Percentiles rank a stretch among this genome's conserved stretches.
These are phyloP conservation scores for Drosophila acutilabella DNA, from an alignment of 2,888 invertebrate species.

Conservation along the genomic window DNA sequence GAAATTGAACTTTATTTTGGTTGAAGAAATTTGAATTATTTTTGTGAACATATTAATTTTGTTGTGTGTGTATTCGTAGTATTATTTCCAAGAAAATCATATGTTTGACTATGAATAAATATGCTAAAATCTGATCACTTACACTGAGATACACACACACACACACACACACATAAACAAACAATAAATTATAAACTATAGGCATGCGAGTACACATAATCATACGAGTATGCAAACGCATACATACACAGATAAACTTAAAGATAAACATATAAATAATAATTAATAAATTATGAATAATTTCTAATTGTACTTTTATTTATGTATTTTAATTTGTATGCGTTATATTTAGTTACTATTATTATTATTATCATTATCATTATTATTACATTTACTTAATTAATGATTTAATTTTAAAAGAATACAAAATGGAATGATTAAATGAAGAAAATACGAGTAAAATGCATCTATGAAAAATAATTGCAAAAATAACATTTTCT, in stretches of 20 bases:
- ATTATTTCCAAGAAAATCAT: slow-evolving; percentile 76
- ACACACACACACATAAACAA: slow-evolving; percentile 29
- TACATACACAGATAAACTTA: slow-evolving; percentile 47
- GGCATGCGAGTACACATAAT: slow-evolving; percentile 44
- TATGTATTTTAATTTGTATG: slow-evolving; percentile 76
- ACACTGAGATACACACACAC: slow-evolving; percentile 23
- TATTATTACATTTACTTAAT: slow-evolving; percentile 81
- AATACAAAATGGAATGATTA: slow-evolving; percentile 62
- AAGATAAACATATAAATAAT: slow-evolving; percentile 55
- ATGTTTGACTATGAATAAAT: slow-evolving; percentile 58
- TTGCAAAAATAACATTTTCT: slow-evolving; percentile 67
- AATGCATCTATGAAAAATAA: slow-evolving; percentile 73
- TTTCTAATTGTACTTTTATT: slow-evolving; percentile 73
- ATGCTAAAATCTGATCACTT: slow-evolving; percentile 2
- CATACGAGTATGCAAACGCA: slow-evolving; percentile 28
- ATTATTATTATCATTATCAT: slow-evolving; percentile 64
- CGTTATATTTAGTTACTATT: slow-evolving; percentile 81
- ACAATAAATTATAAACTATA: slow-evolving; percentile 28
- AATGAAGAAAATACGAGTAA: slow-evolving; percentile 71
- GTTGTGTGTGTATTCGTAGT: slow-evolving; percentile 73
- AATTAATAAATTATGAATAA: slow-evolving; percentile 72
- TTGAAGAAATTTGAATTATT: slow-evolving; percentile 50
- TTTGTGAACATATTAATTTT: slow-evolving; percentile 49
- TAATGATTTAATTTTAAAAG: slow-evolving; percentile 74
- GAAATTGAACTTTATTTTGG: slow-evolving; percentile 47